These are phyloP conservation scores for Sphaerophoria taeniata DNA, from an alignment of 2,888 invertebrate genomes.

Conservation along the genomic window DNA sequence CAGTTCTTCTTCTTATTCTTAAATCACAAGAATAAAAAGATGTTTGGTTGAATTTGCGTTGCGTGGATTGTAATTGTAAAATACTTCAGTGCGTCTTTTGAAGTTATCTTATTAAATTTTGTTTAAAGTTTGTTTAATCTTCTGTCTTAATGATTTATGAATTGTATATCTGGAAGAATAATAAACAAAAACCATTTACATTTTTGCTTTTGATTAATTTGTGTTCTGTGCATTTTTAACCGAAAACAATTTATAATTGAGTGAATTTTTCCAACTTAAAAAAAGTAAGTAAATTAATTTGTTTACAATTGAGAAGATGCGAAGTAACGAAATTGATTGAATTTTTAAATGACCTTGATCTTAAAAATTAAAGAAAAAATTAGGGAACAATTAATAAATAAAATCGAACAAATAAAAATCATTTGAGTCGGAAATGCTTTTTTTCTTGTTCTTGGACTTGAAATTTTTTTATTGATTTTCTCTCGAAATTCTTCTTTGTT, in stretches of 20 bases:
- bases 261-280: too few relatives aligned
- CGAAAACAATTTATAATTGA: too few relatives aligned
- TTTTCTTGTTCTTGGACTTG: slow-evolving; percentile 36
- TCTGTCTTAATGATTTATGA: slow-evolving; percentile 5
- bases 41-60: slow-evolving; percentile 6
- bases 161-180: neutral
- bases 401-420: neutral
- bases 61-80: slow-evolving; percentile 1
- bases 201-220: neutral
- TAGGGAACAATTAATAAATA: neutral
- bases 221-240: too few relatives aligned
- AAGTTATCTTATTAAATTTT: slow-evolving; percentile 39
- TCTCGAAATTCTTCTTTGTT: slow-evolving; percentile 53
- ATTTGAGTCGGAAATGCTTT: neutral
- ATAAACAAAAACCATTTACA: neutral
- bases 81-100: neutral
- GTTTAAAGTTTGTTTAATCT: slow-evolving; percentile 15
- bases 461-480: slow-evolving; percentile 70
- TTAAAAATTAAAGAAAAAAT: neutral
- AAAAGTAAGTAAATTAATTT: too few relatives aligned
- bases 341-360: too few relatives aligned
- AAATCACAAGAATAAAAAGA: neutral
- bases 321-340: too few relatives aligned
- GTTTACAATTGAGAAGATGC: too few relatives aligned
- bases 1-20: neutral